Conservation (phyloP, 2,888 invertebrate species). For the Cryptus armator region DNA sequence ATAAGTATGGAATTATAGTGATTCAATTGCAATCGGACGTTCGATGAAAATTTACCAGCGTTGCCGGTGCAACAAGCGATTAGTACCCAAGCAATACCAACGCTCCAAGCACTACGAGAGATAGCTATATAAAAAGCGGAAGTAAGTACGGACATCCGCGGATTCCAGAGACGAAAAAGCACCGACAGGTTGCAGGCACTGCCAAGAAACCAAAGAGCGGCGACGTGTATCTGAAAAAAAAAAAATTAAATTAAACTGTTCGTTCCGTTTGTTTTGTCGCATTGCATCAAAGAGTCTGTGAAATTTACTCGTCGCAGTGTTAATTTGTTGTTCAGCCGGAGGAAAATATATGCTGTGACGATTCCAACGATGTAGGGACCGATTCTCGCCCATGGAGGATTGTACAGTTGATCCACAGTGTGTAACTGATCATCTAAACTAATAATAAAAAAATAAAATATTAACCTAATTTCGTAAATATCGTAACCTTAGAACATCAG, state of each 20-base stretch:
- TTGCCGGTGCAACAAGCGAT: slow-evolving; percentile 87
- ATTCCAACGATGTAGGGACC: slow-evolving; percentile 83
- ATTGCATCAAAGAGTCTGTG: background rate
- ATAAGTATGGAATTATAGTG: background rate
- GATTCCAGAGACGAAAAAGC: slow-evolving; percentile 80
- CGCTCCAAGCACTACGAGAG: slow-evolving; percentile 86
- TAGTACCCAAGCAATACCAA: slow-evolving; percentile 87
- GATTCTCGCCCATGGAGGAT: slow-evolving; percentile 83
- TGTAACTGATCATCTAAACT: slow-evolving; percentile 85
- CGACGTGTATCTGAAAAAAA: slow-evolving; percentile 74
- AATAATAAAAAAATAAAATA: slow-evolving; percentile 57
- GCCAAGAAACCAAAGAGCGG: slow-evolving; percentile 82
- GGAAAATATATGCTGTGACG: slow-evolving; percentile 85
- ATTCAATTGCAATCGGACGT: slow-evolving; percentile 21
- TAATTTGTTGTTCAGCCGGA: slow-evolving; percentile 78
- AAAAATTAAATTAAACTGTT: slow-evolving; percentile 57
- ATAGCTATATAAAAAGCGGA: slow-evolving; percentile 86
- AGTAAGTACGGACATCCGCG: slow-evolving; percentile 84
- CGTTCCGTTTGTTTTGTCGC: background rate
- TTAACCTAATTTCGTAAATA: background rate
- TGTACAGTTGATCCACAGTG: slow-evolving; percentile 83
- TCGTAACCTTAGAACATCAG: no score
- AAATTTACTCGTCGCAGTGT: slow-evolving; percentile 75
- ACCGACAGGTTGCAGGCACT: slow-evolving; percentile 83
- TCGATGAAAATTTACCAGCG: slow-evolving; percentile 82